These are phyloP conservation scores for Heliconius melpomene DNA, from an alignment of 1,140 invertebrate genomes.

Conservation along the genomic window DNA sequence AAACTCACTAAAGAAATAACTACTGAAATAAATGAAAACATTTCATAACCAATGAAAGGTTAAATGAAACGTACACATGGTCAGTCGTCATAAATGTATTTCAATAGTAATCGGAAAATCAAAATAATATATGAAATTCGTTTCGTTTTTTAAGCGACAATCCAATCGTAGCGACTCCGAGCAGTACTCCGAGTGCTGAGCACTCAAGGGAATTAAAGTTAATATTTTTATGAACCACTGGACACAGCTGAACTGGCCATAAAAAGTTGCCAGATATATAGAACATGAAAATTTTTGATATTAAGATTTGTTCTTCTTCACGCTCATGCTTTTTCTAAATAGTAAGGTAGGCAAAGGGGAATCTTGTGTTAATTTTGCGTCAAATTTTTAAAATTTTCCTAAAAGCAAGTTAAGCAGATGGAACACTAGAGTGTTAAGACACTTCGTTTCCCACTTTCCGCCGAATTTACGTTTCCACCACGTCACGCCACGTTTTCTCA, in stretches of 20 bases:
- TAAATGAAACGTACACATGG: background rate
- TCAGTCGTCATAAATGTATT: background rate
- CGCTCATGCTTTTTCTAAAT: no score
- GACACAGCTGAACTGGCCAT: background rate
- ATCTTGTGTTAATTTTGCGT: no score
- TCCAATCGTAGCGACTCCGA: background rate
- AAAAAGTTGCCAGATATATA: background rate
- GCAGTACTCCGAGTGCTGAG: background rate
- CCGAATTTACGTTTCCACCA: no score
- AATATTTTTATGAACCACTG: conserved; percentile 13
- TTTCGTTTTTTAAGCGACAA: conserved; percentile 8
- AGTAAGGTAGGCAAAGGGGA: no score
- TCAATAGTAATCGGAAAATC: background rate
- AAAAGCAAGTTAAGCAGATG: no score
- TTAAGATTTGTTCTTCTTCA: background rate
- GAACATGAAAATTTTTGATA: background rate
- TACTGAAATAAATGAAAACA: background rate
- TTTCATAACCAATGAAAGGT: background rate
- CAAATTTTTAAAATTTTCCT: no score
- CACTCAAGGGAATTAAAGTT: conserved; percentile 15
- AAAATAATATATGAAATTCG: background rate
- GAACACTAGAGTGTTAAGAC: no score
- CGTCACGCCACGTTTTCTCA: no score
- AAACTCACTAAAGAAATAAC: background rate
- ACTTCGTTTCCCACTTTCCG: no score